These are phyloP conservation scores for Cossypha dichroa DNA, from an alignment of 2,797 vertebrate genomes.

Conservation along the genomic window DNA sequence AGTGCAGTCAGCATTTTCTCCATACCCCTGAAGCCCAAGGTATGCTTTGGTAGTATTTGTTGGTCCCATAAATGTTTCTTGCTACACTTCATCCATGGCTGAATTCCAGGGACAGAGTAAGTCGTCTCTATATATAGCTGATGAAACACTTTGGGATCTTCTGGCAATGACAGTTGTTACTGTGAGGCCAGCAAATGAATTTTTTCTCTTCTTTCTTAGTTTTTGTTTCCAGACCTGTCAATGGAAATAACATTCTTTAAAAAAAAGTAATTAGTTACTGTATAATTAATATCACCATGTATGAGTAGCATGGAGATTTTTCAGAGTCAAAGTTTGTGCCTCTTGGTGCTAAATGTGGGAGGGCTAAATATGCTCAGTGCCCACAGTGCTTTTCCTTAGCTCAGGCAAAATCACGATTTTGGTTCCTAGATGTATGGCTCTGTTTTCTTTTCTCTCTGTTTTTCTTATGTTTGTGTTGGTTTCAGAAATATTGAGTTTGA, in stretches of 20 bases:
- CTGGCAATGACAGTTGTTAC: constrained; percentile 21
- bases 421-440: background rate
- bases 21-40: constrained; percentile 4
- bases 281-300: background rate
- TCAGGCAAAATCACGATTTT: background rate
- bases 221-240: background rate
- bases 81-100: constrained; percentile 49
- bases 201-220: background rate
- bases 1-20: constrained; percentile 50
- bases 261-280: background rate
- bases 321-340: background rate
- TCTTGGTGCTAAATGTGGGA: background rate
- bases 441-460: background rate
- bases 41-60: constrained; percentile 53
- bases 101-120: constrained; percentile 44
- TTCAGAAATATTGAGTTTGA: background rate
- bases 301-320: background rate
- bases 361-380: background rate
- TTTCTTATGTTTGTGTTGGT: background rate
- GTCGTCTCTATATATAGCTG: constrained; percentile 36
- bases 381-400: background rate
- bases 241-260: background rate
- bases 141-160: background rate
- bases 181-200: background rate
- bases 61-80: constrained; percentile 58